phyloP scores from a whole-genome alignment of 2,888 invertebrate species.

The Sipunculus nudus region DNA sequence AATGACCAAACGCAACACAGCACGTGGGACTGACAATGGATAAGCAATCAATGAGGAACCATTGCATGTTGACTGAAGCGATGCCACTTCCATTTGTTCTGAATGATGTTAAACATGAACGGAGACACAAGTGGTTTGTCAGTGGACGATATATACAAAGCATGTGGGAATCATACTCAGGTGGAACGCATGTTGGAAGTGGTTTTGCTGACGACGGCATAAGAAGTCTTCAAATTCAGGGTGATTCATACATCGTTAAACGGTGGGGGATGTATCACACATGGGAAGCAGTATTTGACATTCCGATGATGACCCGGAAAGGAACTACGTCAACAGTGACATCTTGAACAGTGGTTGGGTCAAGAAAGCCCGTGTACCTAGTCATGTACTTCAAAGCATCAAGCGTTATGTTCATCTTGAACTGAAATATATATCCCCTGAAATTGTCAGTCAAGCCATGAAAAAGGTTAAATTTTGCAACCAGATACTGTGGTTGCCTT shows the following conservation, averaged over 20 bases:
- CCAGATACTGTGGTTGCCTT: too few relatives aligned
- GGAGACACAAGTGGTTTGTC: slow-evolving; percentile 6
- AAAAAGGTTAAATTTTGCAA: slow-evolving; percentile 24
- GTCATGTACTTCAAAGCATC: slow-evolving; percentile 35
- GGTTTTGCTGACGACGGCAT: slow-evolving; percentile 27
- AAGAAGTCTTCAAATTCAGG: slow-evolving; percentile 27
- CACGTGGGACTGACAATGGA: slow-evolving; percentile 43
- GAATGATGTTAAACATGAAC: slow-evolving; percentile 27
- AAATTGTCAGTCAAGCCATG: slow-evolving; percentile 28
- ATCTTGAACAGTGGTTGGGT: too few relatives aligned
- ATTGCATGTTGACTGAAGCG: slow-evolving; percentile 51
- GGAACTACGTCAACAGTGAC: slow-evolving; percentile 24
- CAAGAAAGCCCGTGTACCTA: slow-evolving; percentile 32
- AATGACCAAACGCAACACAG: slow-evolving; percentile 34
- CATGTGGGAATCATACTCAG: slow-evolving; percentile 30
- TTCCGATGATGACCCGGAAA: slow-evolving; percentile 18
- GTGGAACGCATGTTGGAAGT: slow-evolving; percentile 34
- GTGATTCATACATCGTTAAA: slow-evolving; percentile 27
- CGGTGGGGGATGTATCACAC: slow-evolving; percentile 26
- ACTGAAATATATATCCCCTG: slow-evolving; percentile 27
- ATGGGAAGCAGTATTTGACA: slow-evolving; percentile 35
- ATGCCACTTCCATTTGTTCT: slow-evolving; percentile 48
- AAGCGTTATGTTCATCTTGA: slow-evolving; percentile 26
- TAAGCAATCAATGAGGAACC: slow-evolving; percentile 56
- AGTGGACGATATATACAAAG: slow-evolving; percentile 32